Evolutionary conservation across 2,888 invertebrate genomes (phyloP).

Genomic region (Eupeodes luniger): DNA sequence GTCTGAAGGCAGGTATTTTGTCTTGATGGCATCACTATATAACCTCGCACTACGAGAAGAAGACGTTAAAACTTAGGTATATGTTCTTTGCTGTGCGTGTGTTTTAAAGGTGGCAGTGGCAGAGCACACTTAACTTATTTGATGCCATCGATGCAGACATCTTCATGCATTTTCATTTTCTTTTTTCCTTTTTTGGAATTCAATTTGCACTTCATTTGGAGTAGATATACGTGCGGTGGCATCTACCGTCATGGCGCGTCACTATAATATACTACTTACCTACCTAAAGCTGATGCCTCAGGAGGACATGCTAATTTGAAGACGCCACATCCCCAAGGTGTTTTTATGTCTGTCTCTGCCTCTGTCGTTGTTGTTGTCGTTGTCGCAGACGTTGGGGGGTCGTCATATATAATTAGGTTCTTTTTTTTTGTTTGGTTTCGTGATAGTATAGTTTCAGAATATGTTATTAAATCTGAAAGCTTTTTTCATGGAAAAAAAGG

Average conservation of each 20-base stretch:
- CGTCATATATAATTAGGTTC: constrained; percentile 39
- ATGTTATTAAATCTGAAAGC: neutral
- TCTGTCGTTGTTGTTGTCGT: constrained; percentile 8
- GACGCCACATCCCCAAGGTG: constrained; percentile 54
- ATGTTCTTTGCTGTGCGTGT: constrained; percentile 25
- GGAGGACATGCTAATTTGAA: constrained; percentile 65
- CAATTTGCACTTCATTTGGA: constrained; percentile 71
- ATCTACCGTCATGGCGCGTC: constrained; percentile 26
- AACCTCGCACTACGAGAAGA: neutral
- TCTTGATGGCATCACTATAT: neutral
- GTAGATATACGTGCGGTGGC: constrained; percentile 60
- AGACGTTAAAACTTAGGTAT: no score
- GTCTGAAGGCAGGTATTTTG: constrained; percentile 12
- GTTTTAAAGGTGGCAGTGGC: constrained; percentile 22
- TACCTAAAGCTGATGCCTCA: constrained; percentile 14
- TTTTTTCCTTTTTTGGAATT: constrained; percentile 35
- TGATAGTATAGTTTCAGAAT: constrained; percentile 47
- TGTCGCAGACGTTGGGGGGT: constrained; percentile 60
- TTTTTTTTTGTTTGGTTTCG: constrained; percentile 27
- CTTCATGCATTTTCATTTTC: neutral
- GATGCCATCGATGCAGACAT: constrained; percentile 59
- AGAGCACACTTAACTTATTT: constrained; percentile 49
- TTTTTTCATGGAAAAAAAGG: neutral
- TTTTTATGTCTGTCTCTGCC: constrained; percentile 21
- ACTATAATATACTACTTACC: neutral